Percentiles rank a stretch among this genome's conserved stretches.
Evolutionary conservation across 2,888 invertebrate species (phyloP).

Genomic region (Quadroppia sp.): DNA sequence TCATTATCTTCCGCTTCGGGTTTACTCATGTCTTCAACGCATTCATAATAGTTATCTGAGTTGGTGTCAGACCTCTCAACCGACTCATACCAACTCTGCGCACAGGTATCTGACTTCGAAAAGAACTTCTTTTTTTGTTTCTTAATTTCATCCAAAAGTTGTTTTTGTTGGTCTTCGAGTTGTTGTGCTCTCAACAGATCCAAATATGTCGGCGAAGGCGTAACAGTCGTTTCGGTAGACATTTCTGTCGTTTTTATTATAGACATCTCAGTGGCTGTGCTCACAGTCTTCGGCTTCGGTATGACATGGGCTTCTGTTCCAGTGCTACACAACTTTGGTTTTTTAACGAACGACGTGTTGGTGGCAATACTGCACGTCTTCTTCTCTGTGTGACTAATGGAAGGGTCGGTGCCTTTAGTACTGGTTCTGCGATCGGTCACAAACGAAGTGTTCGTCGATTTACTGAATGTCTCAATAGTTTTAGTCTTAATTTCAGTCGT

Average conservation of each 20-base stretch:
- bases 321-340: background rate
- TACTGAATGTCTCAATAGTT: background rate
- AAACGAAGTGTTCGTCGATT: background rate
- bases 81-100: too few species aligned
- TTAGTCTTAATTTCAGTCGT: background rate
- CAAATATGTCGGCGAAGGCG: background rate
- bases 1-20: too few species aligned
- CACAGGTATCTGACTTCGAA: too few species aligned
- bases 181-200: background rate
- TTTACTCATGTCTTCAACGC: too few species aligned
- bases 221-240: background rate
- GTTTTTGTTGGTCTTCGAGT: background rate
- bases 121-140: background rate
- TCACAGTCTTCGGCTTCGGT: background rate
- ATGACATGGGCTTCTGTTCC: background rate
- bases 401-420: slow-evolving; percentile 1
- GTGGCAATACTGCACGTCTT: background rate
- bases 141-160: background rate
- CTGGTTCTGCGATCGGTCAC: background rate
- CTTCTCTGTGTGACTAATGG: background rate
- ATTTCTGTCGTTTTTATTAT: background rate
- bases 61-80: too few species aligned
- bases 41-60: too few species aligned
- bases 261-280: slow-evolving; percentile 17
- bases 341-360: background rate